Percentiles rank a stretch among this genome's conserved stretches.
These are phyloP conservation scores for Percina caprodes DNA, from an alignment of 2,113 vertebrate species.

Conservation along the genomic window DNA sequence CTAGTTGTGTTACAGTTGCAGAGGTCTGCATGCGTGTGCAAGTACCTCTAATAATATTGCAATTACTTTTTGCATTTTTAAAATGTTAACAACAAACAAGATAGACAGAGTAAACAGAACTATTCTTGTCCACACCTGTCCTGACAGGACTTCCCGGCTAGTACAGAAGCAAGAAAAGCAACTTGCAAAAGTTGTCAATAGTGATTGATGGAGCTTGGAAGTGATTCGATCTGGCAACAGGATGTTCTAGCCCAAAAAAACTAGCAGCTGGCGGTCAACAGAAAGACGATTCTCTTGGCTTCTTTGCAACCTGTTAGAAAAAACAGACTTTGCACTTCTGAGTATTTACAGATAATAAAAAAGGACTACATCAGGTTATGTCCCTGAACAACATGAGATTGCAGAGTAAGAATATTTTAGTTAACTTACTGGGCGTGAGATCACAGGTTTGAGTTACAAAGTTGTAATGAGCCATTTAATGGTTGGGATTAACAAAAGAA, in stretches of 20 bases:
- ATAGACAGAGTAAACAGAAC: conserved; percentile 22
- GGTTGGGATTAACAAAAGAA: background rate
- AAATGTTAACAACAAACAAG: conserved; percentile 21
- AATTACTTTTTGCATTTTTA: conserved; percentile 5
- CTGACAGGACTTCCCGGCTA: conserved; percentile 43
- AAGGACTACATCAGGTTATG: background rate
- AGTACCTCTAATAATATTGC: background rate
- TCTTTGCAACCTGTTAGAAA: conserved; percentile 2
- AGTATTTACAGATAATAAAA: background rate
- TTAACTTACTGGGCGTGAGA: background rate
- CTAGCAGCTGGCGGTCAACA: background rate
- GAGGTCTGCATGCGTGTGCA: background rate
- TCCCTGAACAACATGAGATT: background rate
- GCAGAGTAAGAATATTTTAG: background rate
- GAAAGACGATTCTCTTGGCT: conserved; percentile 22
- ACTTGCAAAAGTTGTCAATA: conserved; percentile 42
- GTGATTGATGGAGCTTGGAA: conserved; percentile 49
- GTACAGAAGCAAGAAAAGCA: conserved; percentile 37
- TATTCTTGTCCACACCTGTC: conserved; percentile 18
- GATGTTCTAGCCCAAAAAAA: conserved; percentile 19
- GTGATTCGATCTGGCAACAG: conserved; percentile 46
- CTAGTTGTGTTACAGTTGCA: background rate
- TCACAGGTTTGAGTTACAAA: background rate
- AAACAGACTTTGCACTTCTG: background rate
- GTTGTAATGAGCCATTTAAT: conserved; percentile 18